phyloP scores from a whole-genome alignment of 2,888 invertebrate species.

The Acleris literana region DNA sequence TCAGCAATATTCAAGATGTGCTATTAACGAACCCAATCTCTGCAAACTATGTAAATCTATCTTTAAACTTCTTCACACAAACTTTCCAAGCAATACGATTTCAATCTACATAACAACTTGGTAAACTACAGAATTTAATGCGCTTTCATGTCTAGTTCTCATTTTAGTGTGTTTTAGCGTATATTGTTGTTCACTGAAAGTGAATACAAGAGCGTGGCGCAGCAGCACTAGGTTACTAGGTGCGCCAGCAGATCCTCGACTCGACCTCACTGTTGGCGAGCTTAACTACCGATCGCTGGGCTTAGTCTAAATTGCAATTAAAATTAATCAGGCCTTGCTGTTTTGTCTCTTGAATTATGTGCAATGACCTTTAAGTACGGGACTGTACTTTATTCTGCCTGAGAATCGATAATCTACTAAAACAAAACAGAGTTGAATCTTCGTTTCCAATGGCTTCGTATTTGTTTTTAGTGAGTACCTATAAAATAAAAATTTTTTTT shows the following conservation, averaged over 20 bases:
- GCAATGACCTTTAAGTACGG: slow-evolving; percentile 1
- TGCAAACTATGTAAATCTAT: background rate
- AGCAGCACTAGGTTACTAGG: slow-evolving; percentile 51
- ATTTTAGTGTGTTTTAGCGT: slow-evolving; percentile 34
- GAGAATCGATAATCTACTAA: too few relatives aligned
- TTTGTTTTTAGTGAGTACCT: background rate
- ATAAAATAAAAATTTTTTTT: too few relatives aligned
- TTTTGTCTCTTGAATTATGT: slow-evolving; percentile 40
- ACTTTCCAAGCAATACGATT: background rate
- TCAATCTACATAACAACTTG: background rate
- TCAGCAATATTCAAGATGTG: slow-evolving; percentile 3
- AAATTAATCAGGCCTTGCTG: slow-evolving; percentile 55
- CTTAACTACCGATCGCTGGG: slow-evolving; percentile 68
- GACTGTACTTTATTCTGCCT: background rate
- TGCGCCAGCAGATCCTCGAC: slow-evolving; percentile 60
- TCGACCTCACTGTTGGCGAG: slow-evolving; percentile 61
- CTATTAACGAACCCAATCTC: slow-evolving; percentile 1
- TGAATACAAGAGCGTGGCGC: slow-evolving; percentile 56
- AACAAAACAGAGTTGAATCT: too few relatives aligned
- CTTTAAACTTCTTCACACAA: background rate
- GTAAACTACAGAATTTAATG: background rate
- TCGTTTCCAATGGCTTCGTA: too few relatives aligned
- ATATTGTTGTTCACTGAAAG: slow-evolving; percentile 58
- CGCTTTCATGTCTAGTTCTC: background rate
- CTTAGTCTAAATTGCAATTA: slow-evolving; percentile 75